Evolutionary conservation across 2,888 invertebrate species (phyloP).

Genomic region (Cheilosia grossa): DNA sequence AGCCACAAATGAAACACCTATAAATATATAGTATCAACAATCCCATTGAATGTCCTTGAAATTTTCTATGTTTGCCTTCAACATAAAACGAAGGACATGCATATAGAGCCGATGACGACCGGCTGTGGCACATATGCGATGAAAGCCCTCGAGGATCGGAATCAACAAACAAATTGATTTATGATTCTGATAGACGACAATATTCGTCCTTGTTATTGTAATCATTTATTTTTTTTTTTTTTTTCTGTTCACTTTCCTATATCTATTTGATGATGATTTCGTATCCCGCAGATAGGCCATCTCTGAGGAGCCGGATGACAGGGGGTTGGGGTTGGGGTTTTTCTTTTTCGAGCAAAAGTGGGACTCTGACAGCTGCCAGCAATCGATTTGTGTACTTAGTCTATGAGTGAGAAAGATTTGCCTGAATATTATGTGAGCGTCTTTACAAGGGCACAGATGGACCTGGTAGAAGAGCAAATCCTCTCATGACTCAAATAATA

Average conservation of each 20-base stretch:
- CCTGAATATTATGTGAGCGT: not conserved
- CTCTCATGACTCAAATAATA: slow-evolving; percentile 22
- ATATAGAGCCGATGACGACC: not conserved
- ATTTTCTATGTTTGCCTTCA: slow-evolving; percentile 21
- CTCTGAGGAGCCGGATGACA: not conserved
- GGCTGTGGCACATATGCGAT: slow-evolving; percentile 14
- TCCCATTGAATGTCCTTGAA: slow-evolving; percentile 39
- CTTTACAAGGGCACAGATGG: not conserved
- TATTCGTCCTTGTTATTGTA: slow-evolving; percentile 34
- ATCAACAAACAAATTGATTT: slow-evolving; percentile 56
- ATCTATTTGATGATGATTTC: slow-evolving; percentile 35
- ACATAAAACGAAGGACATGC: slow-evolving; percentile 13
- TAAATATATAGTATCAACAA: not conserved
- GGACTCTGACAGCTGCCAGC: slow-evolving; percentile 27
- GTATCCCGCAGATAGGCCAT: slow-evolving; percentile 17
- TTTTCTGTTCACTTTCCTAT: not conserved
- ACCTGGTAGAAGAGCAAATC: slow-evolving; percentile 14
- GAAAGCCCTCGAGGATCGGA: slow-evolving; percentile 22
- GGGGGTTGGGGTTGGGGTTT: not conserved
- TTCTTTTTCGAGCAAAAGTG: not conserved
- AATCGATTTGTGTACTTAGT: slow-evolving; percentile 29
- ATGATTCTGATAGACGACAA: slow-evolving; percentile 41
- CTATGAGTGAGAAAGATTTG: not conserved
- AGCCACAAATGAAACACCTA: not conserved
- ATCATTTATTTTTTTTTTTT: slow-evolving; percentile 2